Percentiles rank a stretch among this genome's conserved stretches.
Conservation (phyloP, 2,888 invertebrate genomes). For the Agrochola litura region DNA sequence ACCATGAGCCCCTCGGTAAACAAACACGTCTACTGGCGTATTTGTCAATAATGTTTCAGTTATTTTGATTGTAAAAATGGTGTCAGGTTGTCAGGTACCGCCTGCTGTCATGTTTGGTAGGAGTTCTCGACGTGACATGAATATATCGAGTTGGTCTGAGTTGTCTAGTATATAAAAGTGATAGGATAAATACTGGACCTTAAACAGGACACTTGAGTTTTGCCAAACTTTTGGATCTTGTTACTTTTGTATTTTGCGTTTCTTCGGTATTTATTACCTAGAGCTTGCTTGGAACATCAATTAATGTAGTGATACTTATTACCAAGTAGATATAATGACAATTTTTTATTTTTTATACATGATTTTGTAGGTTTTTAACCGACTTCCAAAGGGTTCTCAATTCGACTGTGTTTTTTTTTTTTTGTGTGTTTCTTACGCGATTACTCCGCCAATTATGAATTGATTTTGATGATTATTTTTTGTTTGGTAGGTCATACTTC, state of each 20-base stretch:
- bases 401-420: too few relatives aligned
- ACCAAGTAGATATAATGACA: not conserved
- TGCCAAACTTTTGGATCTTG: conserved; percentile 10
- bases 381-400: too few relatives aligned
- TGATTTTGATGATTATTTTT: too few relatives aligned
- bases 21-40: conserved; percentile 19
- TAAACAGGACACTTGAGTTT: not conserved
- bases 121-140: conserved; percentile 34
- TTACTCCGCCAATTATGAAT: too few relatives aligned
- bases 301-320: not conserved
- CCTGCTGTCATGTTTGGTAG: conserved; percentile 21
- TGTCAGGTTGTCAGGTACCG: conserved; percentile 26
- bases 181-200: not conserved
- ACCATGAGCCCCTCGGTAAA: conserved; percentile 12
- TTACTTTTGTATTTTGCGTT: not conserved
- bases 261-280: too few relatives aligned
- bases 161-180: not conserved
- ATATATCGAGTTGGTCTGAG: conserved; percentile 25
- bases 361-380: too few relatives aligned
- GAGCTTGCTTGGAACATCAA: not conserved
- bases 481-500: too few relatives aligned
- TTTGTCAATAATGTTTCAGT: conserved; percentile 38
- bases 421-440: too few relatives aligned
- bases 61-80: conserved; percentile 36
- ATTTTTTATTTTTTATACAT: too few relatives aligned